Evolutionary conservation across 2,797 vertebrate genomes (phyloP).

Genomic region (Acanthurus tractus): DNA sequence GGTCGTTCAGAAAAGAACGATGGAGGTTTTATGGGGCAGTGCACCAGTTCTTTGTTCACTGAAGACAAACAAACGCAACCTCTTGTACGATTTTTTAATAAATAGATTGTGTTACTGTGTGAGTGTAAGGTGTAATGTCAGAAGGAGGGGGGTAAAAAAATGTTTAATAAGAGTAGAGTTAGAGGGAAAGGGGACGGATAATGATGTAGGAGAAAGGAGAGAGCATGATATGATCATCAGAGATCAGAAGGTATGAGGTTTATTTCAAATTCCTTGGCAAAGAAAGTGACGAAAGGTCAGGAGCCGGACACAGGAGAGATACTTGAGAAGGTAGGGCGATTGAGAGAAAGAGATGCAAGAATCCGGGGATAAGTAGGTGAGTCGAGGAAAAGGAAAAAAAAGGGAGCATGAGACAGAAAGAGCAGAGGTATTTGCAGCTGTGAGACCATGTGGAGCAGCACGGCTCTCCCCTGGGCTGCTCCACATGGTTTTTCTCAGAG

Average conservation of each 20-base stretch:
- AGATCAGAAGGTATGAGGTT: conserved; percentile 36
- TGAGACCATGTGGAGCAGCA: conserved; percentile 27
- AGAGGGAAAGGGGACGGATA: not conserved
- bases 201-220: not conserved
- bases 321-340: not conserved
- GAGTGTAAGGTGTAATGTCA: not conserved
- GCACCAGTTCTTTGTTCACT: not conserved
- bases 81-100: conserved; percentile 11
- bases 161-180: not conserved
- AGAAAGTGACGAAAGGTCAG: conserved; percentile 42
- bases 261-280: conserved; percentile 49
- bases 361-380: conserved; percentile 17
- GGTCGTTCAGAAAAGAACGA: conserved; percentile 5
- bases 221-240: conserved; percentile 4
- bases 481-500: conserved; percentile 75
- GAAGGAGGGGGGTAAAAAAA: not conserved
- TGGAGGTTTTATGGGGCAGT: conserved; percentile 16
- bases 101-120: not conserved
- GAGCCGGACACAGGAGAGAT: conserved; percentile 26
- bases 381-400: conserved; percentile 22
- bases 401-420: conserved; percentile 48
- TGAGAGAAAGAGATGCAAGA: conserved; percentile 10
- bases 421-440: conserved; percentile 80
- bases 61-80: not conserved
- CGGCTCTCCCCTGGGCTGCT: conserved; percentile 37